Base-by-base conservation (phyloP, 2,888 invertebrate genomes). In the Pardosa pseudoannulata region DNA sequence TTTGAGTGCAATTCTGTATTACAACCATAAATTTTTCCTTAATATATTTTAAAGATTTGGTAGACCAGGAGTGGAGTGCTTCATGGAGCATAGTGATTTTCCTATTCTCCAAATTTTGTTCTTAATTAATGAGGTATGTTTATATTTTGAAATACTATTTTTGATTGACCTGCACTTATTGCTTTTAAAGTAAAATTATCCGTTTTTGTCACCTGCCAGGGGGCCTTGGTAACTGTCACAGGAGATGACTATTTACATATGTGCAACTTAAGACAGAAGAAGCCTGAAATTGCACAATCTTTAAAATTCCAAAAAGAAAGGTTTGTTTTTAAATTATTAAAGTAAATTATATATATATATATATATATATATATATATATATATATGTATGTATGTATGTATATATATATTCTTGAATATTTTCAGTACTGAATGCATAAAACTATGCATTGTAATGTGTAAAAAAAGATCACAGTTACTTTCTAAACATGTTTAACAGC, bases 301-400 rank as follows among this genome's bases (percentile, higher is more conserved):
- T 94, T 99, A 91, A 98, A 98, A 93, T 98, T 99, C 93, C 97
- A 98, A 93, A 94, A 97, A 91, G 98, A 99, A 93, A 95, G 96
- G 98, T 93, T 89, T 79, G 79, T 23, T 46, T 46, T n/a, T n/a
- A n/a, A n/a, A n/a, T n/a, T n/a, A n/a, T n/a, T n/a, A n/a, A n/a
- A n/a, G n/a, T n/a, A n/a, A n/a, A n/a, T n/a, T n/a, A n/a, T n/a
- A n/a, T n/a, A n/a, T n/a, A n/a, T n/a, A n/a, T n/a, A n/a, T n/a
- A n/a, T n/a, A n/a, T n/a, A n/a, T n/a, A n/a, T n/a, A n/a, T n/a
- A n/a, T n/a, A n/a, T n/a, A n/a, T n/a, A n/a, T n/a, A n/a, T n/a
- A n/a, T n/a, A n/a, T n/a, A n/a, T n/a, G n/a, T n/a, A n/a, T n/a
- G n/a, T n/a, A n/a, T n/a, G n/a, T n/a, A n/a, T n/a, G n/a, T n/a